A percentile compares a stretch with the other conserved stretches of the same genome.
These are phyloP conservation scores for Condylura cristata DNA, from an alignment of 2,113 vertebrate species.

Conservation along the genomic window DNA sequence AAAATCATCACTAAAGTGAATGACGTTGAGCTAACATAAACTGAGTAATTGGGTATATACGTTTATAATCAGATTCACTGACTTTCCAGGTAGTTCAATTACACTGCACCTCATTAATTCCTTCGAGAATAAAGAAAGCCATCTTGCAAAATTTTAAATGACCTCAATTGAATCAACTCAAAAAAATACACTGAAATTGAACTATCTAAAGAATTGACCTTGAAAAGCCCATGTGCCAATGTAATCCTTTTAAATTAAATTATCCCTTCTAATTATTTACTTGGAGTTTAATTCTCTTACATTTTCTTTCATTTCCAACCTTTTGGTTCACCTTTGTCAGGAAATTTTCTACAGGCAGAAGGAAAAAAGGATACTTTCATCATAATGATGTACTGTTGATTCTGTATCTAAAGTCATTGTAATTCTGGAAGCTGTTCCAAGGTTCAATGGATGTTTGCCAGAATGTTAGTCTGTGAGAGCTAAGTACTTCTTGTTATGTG, in stretches of 20 bases:
- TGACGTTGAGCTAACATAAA: slow-evolving; percentile 49
- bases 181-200: slow-evolving; percentile 59
- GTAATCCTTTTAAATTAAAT: slow-evolving; percentile 68
- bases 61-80: slow-evolving; percentile 61
- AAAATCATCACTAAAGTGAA: slow-evolving; percentile 27
- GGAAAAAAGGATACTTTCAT: slow-evolving; percentile 20
- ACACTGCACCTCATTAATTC: slow-evolving; percentile 63
- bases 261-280: slow-evolving; percentile 60
- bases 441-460: slow-evolving; percentile 62
- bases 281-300: slow-evolving; percentile 63
- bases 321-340: slow-evolving; percentile 53
- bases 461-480: slow-evolving; percentile 49
- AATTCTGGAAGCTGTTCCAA: slow-evolving; percentile 65
- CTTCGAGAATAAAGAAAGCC: slow-evolving; percentile 44
- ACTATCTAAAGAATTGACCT: slow-evolving; percentile 50
- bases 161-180: slow-evolving; percentile 46
- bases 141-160: slow-evolving; percentile 70
- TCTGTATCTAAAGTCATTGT: slow-evolving; percentile 55
- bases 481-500: slow-evolving; percentile 62
- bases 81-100: slow-evolving; percentile 69
- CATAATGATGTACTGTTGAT: slow-evolving; percentile 59
- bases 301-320: slow-evolving; percentile 65
- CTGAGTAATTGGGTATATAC: slow-evolving; percentile 57
- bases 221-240: background rate
- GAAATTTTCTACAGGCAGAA: background rate